These are phyloP conservation scores for Pygocentrus nattereri DNA, from an alignment of 2,797 vertebrate genomes.

Conservation along the genomic window DNA sequence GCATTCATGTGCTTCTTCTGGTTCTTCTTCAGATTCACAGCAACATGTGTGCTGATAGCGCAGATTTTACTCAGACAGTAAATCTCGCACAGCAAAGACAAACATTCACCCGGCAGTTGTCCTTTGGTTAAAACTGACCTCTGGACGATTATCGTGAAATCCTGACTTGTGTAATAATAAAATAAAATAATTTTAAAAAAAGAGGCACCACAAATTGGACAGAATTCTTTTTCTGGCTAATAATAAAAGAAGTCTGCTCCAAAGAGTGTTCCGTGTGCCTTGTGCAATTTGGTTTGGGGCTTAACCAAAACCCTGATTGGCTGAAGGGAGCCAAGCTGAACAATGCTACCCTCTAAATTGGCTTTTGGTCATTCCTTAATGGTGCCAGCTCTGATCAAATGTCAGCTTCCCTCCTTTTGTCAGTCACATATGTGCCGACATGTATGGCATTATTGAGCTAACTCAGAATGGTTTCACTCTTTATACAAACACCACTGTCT, in stretches of 20 bases:
- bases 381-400: constrained; percentile 20
- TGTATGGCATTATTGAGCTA: constrained; percentile 42
- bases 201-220: not conserved
- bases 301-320: not conserved
- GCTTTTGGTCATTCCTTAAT: not conserved
- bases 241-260: not conserved
- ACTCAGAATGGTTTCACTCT: constrained; percentile 34
- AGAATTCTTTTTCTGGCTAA: not conserved
- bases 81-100: too few relatives aligned
- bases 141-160: too few relatives aligned
- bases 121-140: too few relatives aligned
- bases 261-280: not conserved
- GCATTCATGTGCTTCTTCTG: too few relatives aligned
- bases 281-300: not conserved
- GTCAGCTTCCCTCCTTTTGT: not conserved
- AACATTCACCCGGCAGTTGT: too few relatives aligned
- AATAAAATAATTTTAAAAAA: not conserved
- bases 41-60: too few relatives aligned
- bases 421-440: constrained; percentile 7
- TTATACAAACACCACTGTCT: constrained; percentile 46
- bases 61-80: too few relatives aligned
- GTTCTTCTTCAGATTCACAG: too few relatives aligned
- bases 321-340: not conserved
- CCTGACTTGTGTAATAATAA: too few relatives aligned
- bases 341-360: not conserved